Percentiles rank a stretch among this genome's conserved stretches.
These are phyloP conservation scores for Nomada ferruginata DNA, from an alignment of 2,888 invertebrate species.

Conservation along the genomic window DNA sequence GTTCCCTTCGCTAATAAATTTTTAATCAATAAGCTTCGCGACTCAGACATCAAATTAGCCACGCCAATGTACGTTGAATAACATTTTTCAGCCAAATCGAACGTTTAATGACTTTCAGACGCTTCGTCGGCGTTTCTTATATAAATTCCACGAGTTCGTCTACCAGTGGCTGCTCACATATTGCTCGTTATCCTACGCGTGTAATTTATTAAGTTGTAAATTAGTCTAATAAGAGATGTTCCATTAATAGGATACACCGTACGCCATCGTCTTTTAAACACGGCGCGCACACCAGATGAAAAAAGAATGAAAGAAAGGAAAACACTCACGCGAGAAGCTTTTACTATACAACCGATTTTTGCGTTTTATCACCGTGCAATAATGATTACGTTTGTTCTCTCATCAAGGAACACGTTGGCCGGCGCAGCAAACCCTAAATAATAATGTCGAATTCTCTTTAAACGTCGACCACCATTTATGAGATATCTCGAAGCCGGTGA, in stretches of 20 bases:
- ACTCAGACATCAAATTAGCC: constrained; percentile 18
- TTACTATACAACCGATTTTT: constrained; percentile 7
- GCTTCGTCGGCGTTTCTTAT: neutral
- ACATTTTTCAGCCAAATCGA: neutral
- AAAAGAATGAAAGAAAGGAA: too few species aligned
- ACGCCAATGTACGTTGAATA: neutral
- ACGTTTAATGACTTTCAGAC: constrained; percentile 6
- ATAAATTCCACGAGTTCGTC: constrained; percentile 20
- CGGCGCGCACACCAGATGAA: neutral
- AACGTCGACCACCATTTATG: neutral
- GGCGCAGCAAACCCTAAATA: neutral
- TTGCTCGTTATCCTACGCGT: constrained; percentile 10
- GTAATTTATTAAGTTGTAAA: constrained; percentile 43
- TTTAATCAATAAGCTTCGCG: constrained; percentile 27
- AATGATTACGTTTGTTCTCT: neutral
- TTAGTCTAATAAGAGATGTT: constrained; percentile 16
- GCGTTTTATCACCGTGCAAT: neutral
- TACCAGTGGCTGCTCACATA: neutral
- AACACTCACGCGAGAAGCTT: neutral
- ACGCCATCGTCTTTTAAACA: constrained; percentile 1
- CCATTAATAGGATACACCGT: constrained; percentile 19
- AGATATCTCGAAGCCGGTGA: neutral
- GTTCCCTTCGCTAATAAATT: constrained; percentile 41
- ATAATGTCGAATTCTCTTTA: neutral
- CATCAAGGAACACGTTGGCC: neutral